Base-by-base conservation (phyloP, 1,140 invertebrate genomes). In the Zaprionus camerounensis region DNA sequence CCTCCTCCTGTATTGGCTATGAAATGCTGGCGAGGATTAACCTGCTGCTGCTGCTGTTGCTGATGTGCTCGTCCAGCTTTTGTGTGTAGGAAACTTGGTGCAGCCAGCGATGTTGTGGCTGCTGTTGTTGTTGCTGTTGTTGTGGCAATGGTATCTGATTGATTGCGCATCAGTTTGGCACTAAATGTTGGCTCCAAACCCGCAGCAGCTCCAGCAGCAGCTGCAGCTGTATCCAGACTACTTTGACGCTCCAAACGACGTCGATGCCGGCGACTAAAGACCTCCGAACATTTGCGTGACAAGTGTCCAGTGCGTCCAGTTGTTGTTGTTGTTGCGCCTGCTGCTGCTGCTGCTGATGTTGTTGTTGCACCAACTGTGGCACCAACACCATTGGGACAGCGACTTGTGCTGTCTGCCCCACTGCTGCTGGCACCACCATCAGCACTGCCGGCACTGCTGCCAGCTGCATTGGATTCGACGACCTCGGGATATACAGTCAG, bases 401-500 rank as follows among this genome's bases (percentile, higher is more conserved):
- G 3, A 6, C 17, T 20, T 41, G 31, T 28, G 17, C 38, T 34
- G 28, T 34, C 36, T 22, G 22, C 34, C 49, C 79, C 22, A 36
- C 51, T 80, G 53, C 7, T 69, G 46, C 51, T 69, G n/a, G 53
- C 66, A 12, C 28, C 22, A 34, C 17, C 34, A 36, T 12, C 61
- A 44, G n/a, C 26, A 17, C 59, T 61, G 28, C 61, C 80, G 5
- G 69, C 75, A 38, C 70, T 78, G 20, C 70, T 75, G 24, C 69
- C 57, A 4, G 56, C 72, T 26, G 71, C 69, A 22, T 58, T 53
- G 2, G 65, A 77, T 51, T 91, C 86, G 13, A 76, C 71, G 13
- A 81, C 75, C 58, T 92, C 83, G 6, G 91, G 91, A 78, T 91
- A 92, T 38, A 92, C 91, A 12, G 82, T 81, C 22, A 92, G 77